Evolutionary conservation across 2,113 vertebrate genomes (phyloP).

Genomic region (Okapia johnstoni): DNA sequence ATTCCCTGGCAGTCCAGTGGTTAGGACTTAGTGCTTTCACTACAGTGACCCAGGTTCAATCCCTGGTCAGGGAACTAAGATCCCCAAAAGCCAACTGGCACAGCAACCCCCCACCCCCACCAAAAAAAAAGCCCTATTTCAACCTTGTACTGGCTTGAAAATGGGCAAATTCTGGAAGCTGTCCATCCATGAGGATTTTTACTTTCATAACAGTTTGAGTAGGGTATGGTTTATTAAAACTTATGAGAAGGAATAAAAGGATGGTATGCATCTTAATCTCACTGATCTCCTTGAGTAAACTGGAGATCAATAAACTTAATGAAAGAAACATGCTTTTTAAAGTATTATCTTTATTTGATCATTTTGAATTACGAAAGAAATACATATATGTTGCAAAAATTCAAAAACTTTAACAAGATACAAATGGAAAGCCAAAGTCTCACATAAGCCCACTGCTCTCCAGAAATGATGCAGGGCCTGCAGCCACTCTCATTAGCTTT

Average conservation of each 20-base stretch:
- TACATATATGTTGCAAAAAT: constrained; percentile 1
- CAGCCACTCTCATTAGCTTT: neutral
- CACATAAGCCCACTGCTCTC: neutral
- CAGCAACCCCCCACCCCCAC: neutral
- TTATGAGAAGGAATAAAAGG: neutral
- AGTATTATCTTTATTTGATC: constrained; percentile 2
- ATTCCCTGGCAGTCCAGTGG: neutral
- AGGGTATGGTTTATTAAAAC: neutral
- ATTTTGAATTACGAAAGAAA: constrained; percentile 42
- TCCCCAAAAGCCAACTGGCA: neutral
- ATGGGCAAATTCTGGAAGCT: neutral
- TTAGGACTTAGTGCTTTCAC: neutral
- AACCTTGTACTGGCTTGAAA: neutral
- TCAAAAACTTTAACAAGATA: neutral
- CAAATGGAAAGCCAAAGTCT: neutral
- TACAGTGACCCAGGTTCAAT: neutral
- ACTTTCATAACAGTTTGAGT: neutral
- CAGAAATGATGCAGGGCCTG: neutral
- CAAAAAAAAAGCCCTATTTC: neutral
- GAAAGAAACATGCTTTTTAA: neutral
- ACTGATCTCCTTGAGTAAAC: neutral
- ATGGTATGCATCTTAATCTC: neutral
- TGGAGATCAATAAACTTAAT: neutral
- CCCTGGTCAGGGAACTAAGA: neutral
- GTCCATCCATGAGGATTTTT: neutral